Base-by-base conservation (phyloP, 2,113 vertebrate genomes). In the Xerus inauris region DNA sequence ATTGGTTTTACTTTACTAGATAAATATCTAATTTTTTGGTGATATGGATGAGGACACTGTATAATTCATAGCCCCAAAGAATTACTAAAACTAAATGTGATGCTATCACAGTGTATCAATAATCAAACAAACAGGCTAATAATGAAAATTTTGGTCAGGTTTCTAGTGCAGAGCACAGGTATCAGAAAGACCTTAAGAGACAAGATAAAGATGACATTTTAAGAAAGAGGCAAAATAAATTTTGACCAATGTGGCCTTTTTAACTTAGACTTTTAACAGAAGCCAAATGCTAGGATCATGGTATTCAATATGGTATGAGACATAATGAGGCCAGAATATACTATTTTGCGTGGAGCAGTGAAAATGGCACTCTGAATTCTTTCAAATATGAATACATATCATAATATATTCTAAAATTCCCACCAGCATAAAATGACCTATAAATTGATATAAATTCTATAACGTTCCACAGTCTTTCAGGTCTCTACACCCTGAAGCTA, bases 361-460 rank as follows among this genome's bases (percentile, higher is more conserved):
- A 38, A 95, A 95, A 95, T 76, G 42, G 9, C 40, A 82, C 35
- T 92, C 19, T 62, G 8, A 84, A 59, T 88, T 90, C 45, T 94
- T 97, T 96, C 30, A 92, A 62, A 84, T 64, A 47, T 64, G 57
- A 92, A 82, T 85, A 77, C 86, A 79, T 87, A 92, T 85, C 87
- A 42, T 81, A 92, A 85, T 87, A 87, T 40, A 83, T 76, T 88
- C 49, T 83, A 47, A 85, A 86, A 76, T 86, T 83, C 35, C 67
- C 54, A 89, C 2, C 17, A 87, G 57, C 42, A 71, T 38, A 95
- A 57, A 83, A 83, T 91, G 77, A 86, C 28, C 54, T 92, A 80
- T 82, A 91, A 54, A 40, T 92, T 94, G 80, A 67, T 54, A 90
- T 87, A 77, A 85, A 82, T 95, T 96, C 40, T 93, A 67, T n/a